Evolutionary conservation across 1,140 invertebrate genomes (phyloP), one percentile per base, ranked within the genome.

Genomic region (Drosophila sp.): DNA sequence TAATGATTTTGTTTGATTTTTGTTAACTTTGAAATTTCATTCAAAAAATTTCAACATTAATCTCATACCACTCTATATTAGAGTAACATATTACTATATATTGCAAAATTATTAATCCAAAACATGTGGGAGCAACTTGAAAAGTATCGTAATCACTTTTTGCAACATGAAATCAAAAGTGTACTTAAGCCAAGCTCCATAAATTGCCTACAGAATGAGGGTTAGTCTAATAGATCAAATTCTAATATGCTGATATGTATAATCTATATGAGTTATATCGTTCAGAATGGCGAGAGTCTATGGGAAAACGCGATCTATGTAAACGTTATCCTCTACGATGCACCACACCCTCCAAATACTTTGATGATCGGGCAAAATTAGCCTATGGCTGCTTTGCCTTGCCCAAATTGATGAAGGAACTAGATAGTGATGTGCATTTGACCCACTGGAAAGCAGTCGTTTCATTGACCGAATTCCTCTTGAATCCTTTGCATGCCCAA

Each of bases 121-220:
- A 66, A 25, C 27, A 91, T 91, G 90, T 91, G 90, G 90, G 75
- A 90, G 27, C 44, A 91, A 47, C 40, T 91, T 25, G 90, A 81
- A 8, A 69, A 40, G 40, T 91, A 89, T 66, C 76, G 84, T 27
- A 91, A 91, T 76, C 64, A 85, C 33, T 91, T 79, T 60, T 33
- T 91, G 27, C 90, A 90, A 61, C 4, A n/a, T 2, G 83, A 91
- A 66, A 41, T 89, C 17, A 76, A 85, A 69, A 54, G 71, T 61
- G 32, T 74, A 27, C 8, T 91, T 6, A 83, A 63, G 23, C 29
- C 89, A 2, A 68, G 68, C 23, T 54, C 76, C 33, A 83, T 91
- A 1, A 91, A 90, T 61, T 47, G 56, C 2, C 40, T 58, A 7
- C 84, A 91, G 38, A 67, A 64, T 5, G 62, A 56, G 7, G 80